Conservation (phyloP, 2,797 vertebrate genomes). For the Nyctibius grandis region DNA sequence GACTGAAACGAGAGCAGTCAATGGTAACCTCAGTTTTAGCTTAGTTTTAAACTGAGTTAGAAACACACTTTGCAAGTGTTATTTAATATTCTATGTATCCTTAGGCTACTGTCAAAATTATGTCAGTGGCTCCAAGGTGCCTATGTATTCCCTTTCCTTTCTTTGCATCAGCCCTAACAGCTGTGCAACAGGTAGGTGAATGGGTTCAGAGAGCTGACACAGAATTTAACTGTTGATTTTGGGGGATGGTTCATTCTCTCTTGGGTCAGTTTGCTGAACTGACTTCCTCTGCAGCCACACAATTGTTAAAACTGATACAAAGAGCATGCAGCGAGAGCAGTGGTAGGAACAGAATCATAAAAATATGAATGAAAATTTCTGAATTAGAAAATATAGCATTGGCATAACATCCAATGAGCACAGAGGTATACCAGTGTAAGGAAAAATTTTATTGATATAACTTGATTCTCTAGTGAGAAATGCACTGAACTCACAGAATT, state of each 20-base stretch:
- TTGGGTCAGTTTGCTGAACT: not conserved
- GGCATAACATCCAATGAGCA: not conserved
- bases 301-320: not conserved
- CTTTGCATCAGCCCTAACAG: not conserved
- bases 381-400: not conserved
- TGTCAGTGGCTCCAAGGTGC: not conserved
- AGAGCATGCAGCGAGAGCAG: not conserved
- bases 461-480: not conserved
- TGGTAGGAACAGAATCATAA: not conserved
- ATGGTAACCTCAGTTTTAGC: not conserved
- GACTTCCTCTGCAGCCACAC: not conserved
- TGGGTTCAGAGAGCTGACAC: not conserved
- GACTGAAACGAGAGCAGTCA: not conserved
- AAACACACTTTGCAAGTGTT: not conserved
- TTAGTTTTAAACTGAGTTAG: not conserved
- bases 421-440: rapidly evolving
- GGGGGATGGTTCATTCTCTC: not conserved
- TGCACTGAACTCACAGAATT: not conserved
- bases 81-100: not conserved
- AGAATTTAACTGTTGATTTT: not conserved
- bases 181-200: not conserved
- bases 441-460: not conserved
- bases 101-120: not conserved
- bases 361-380: not conserved
- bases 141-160: not conserved